phyloP scores from a whole-genome alignment of 1,140 invertebrate genomes.

The Achatina immaculata region DNA sequence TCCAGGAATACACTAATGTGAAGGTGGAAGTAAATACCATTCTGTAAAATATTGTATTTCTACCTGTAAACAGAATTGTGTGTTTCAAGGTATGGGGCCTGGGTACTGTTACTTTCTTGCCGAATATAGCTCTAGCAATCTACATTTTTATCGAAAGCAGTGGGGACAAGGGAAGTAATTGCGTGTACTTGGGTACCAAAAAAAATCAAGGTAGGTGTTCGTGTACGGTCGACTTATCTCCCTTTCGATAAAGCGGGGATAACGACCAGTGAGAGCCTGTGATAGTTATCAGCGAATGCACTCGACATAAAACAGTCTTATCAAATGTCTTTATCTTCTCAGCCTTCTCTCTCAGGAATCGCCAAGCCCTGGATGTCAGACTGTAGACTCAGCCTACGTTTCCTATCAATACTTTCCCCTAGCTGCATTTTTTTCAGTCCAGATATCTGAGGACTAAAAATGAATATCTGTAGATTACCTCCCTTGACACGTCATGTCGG shows the following conservation, averaged over 20 bases:
- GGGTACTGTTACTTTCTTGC: background rate
- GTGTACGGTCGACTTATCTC: background rate
- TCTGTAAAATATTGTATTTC: too few relatives aligned
- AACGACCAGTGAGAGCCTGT: background rate
- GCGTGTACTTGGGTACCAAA: background rate
- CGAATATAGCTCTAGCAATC: background rate
- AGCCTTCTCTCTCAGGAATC: background rate
- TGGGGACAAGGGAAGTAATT: slow-evolving; percentile 10
- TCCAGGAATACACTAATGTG: too few relatives aligned
- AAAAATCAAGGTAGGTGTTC: slow-evolving; percentile 15
- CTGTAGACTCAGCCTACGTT: background rate
- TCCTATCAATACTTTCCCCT: slow-evolving; percentile 9
- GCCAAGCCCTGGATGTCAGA: background rate
- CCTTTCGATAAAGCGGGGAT: slow-evolving; percentile 4
- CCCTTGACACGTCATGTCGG: background rate
- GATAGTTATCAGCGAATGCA: background rate
- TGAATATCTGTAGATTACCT: background rate
- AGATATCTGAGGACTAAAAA: too few relatives aligned
- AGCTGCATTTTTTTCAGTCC: background rate
- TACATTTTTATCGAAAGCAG: background rate
- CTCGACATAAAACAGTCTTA: slow-evolving; percentile 21
- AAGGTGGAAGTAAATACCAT: too few relatives aligned
- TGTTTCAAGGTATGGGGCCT: too few relatives aligned
- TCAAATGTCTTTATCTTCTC: background rate
- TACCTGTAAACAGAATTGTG: too few relatives aligned